These are phyloP conservation scores for Dipus sagitta DNA, from an alignment of 2,797 vertebrate species.

Conservation along the genomic window DNA sequence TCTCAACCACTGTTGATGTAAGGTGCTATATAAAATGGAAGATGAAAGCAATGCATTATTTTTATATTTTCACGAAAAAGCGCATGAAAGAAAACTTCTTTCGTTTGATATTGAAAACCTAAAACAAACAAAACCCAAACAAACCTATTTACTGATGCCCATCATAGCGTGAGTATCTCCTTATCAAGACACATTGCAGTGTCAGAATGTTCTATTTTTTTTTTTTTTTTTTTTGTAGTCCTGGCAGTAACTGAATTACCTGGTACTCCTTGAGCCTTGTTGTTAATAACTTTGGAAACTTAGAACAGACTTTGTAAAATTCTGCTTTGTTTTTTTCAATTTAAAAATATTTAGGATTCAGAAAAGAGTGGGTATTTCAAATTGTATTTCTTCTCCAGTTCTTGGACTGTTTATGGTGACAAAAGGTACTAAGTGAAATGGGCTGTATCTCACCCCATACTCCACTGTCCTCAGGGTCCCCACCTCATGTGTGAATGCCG, in stretches of 20 bases:
- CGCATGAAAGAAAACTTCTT: neutral
- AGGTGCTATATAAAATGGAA: neutral
- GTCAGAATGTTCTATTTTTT: neutral
- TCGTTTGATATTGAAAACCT: neutral
- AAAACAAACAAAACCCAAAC: neutral
- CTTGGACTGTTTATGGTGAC: neutral
- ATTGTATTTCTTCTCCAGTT: neutral
- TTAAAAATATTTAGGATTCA: neutral
- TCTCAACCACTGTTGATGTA: neutral
- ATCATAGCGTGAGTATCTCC: accelerated
- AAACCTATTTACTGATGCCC: neutral
- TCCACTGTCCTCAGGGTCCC: neutral
- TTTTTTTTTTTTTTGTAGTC: accelerated
- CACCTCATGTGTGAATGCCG: neutral
- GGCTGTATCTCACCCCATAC: neutral
- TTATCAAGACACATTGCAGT: neutral
- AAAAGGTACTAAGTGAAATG: neutral
- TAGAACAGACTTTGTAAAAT: neutral
- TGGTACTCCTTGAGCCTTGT: neutral
- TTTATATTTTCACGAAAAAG: neutral
- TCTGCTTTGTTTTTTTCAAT: neutral
- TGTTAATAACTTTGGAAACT: neutral
- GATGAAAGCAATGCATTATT: neutral
- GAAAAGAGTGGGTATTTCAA: neutral
- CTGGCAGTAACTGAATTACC: neutral